These are phyloP conservation scores for Coccyzus lansbergi DNA, from an alignment of 2,797 vertebrate species.

Conservation along the genomic window DNA sequence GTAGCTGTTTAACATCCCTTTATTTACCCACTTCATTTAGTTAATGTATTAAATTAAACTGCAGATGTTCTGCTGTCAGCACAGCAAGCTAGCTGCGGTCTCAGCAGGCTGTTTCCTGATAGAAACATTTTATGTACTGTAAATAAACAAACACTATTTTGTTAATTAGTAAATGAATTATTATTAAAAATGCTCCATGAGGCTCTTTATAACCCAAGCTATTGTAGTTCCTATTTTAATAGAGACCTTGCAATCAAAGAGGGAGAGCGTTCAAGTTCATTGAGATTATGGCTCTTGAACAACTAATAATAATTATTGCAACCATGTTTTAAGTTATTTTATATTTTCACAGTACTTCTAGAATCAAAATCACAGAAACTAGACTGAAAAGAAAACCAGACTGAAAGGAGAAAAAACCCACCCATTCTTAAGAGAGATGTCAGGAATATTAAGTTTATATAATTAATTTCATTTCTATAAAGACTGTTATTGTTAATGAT, in stretches of 20 bases:
- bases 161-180: constrained; percentile 81
- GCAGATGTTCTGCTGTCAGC: constrained; percentile 79
- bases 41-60: constrained; percentile 80
- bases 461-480: neutral
- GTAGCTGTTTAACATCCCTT: constrained; percentile 68
- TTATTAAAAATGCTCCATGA: constrained; percentile 76
- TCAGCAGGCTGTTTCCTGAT: constrained; percentile 72
- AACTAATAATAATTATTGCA: constrained; percentile 7
- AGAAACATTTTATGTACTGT: constrained; percentile 78
- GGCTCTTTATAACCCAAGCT: constrained; percentile 50
- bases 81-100: constrained; percentile 50
- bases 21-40: constrained; percentile 78
- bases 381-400: neutral
- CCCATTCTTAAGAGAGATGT: neutral
- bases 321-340: constrained; percentile 32
- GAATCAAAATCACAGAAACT: neutral
- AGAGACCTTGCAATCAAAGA: constrained; percentile 10
- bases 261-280: neutral
- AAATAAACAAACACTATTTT: constrained; percentile 80
- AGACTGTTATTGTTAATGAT: neutral
- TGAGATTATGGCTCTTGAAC: constrained; percentile 21
- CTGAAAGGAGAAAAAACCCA: neutral
- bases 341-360: neutral
- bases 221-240: constrained; percentile 70
- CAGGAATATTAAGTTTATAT: neutral